phyloP scores from a whole-genome alignment of 92 coral and sea anemone genomes.

The Isaurus tuberculatus region DNA sequence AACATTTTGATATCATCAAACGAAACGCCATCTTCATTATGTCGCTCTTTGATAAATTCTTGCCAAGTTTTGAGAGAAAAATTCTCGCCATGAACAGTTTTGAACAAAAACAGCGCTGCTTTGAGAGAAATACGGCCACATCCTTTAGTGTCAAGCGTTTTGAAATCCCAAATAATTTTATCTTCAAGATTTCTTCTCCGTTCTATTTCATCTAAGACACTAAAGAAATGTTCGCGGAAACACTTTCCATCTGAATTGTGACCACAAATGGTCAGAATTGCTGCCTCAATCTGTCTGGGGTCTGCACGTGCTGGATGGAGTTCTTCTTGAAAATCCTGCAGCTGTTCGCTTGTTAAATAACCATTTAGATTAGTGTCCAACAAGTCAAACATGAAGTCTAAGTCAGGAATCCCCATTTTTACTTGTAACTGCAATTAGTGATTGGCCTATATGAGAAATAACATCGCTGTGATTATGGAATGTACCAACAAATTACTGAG shows the following conservation, averaged over 20 bases:
- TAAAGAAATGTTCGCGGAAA: slow-evolving; percentile 79
- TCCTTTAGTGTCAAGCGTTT: slow-evolving; percentile 85
- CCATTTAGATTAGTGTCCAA: slow-evolving; percentile 85
- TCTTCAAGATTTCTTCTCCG: slow-evolving; percentile 87
- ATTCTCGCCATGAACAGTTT: slow-evolving; percentile 86
- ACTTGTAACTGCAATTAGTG: slow-evolving; percentile 5
- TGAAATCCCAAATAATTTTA: slow-evolving; percentile 95
- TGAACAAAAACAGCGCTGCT: slow-evolving; percentile 89
- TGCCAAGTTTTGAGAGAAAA: slow-evolving; percentile 95
- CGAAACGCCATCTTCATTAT: slow-evolving; percentile 74
- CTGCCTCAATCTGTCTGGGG: slow-evolving; percentile 85
- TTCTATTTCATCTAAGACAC: slow-evolving; percentile 84
- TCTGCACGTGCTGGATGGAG: slow-evolving; percentile 79
- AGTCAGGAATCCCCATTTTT: slow-evolving; percentile 92
- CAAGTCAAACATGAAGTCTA: slow-evolving; percentile 93
- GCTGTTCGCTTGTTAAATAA: slow-evolving; percentile 78
- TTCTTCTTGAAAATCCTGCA: slow-evolving; percentile 84
- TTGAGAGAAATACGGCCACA: slow-evolving; percentile 84
- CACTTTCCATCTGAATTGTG: slow-evolving; percentile 81
- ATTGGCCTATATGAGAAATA: background rate
- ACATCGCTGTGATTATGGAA: slow-evolving; percentile 27
- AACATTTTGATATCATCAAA: slow-evolving; percentile 95
- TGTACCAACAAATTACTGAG: slow-evolving; percentile 5
- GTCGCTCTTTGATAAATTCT: slow-evolving; percentile 71
- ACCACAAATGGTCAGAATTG: slow-evolving; percentile 83